Evolutionary conservation across 2,113 vertebrate genomes (phyloP).

Genomic region (Equus przewalskii): DNA sequence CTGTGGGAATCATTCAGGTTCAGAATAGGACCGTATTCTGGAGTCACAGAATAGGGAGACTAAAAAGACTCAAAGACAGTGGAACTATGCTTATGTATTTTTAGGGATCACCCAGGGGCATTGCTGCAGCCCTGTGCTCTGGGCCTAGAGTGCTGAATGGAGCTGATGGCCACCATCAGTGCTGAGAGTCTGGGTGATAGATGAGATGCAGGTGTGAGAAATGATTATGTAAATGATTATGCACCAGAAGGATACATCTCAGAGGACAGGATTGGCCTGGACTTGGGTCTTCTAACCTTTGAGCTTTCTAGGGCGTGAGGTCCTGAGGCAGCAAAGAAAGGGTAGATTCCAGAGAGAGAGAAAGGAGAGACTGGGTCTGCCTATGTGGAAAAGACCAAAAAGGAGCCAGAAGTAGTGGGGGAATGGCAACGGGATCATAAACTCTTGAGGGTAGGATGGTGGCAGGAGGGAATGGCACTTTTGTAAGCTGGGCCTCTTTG

Average conservation of each 20-base stretch:
- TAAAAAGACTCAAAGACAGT: background rate
- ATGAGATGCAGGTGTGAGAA: background rate
- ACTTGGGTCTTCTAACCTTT: background rate
- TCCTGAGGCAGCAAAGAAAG: conserved; percentile 4
- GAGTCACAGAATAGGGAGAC: background rate
- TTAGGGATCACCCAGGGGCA: background rate
- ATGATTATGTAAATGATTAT: background rate
- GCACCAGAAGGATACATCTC: background rate
- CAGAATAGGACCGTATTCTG: background rate
- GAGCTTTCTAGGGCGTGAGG: background rate
- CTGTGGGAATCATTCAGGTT: background rate
- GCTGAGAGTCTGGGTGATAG: background rate
- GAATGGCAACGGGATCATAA: background rate
- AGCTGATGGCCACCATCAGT: background rate
- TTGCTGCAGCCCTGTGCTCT: background rate
- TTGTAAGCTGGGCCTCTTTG: background rate
- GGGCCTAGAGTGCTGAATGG: background rate
- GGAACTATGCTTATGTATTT: background rate
- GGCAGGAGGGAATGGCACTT: background rate
- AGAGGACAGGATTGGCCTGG: background rate
- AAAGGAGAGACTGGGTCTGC: background rate
- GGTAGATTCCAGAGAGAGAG: background rate
- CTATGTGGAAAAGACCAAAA: background rate
- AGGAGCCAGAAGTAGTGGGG: background rate
- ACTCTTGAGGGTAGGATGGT: background rate